Evolutionary conservation across 2,888 invertebrate genomes (phyloP).

Genomic region (Sesamia inferens): DNA sequence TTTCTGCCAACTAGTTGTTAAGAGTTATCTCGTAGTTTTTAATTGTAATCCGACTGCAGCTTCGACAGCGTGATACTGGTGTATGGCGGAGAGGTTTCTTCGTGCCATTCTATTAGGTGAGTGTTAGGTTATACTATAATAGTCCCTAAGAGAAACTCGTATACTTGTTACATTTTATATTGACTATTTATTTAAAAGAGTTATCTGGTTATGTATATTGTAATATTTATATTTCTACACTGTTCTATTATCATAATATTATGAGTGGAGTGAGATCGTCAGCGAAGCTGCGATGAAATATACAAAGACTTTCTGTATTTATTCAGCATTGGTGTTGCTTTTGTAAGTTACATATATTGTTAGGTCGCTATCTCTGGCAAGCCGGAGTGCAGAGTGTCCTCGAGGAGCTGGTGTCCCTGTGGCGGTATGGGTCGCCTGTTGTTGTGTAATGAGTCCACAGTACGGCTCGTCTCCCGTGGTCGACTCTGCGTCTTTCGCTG

Average conservation of each 20-base stretch:
- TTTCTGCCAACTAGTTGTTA: constrained; percentile 75
- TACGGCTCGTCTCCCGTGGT: constrained; percentile 13
- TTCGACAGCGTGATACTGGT: constrained; percentile 64
- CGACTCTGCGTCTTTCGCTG: constrained; percentile 4
- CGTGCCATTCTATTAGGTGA: constrained; percentile 38
- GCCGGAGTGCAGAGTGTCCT: neutral
- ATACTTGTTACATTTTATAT: constrained; percentile 65
- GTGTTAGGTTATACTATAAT: constrained; percentile 50
- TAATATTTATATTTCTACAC: constrained; percentile 57
- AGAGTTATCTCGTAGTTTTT: constrained; percentile 72
- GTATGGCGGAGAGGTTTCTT: constrained; percentile 36
- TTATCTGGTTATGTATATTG: constrained; percentile 57
- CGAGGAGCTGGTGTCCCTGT: neutral
- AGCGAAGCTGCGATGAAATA: constrained; percentile 43
- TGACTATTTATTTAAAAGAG: constrained; percentile 56
- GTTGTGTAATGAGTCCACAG: constrained; percentile 1
- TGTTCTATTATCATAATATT: constrained; percentile 60
- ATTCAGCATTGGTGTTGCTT: constrained; percentile 30
- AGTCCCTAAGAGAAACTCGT: constrained; percentile 63
- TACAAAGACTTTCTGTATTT: constrained; percentile 27
- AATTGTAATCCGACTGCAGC: constrained; percentile 77
- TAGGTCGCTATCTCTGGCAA: neutral
- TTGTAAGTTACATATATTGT: constrained; percentile 18
- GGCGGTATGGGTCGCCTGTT: neutral
- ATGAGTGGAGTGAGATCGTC: constrained; percentile 57